These are phyloP conservation scores for Siphlonurus alternatus DNA, from an alignment of 2,888 invertebrate species.

Conservation along the genomic window DNA sequence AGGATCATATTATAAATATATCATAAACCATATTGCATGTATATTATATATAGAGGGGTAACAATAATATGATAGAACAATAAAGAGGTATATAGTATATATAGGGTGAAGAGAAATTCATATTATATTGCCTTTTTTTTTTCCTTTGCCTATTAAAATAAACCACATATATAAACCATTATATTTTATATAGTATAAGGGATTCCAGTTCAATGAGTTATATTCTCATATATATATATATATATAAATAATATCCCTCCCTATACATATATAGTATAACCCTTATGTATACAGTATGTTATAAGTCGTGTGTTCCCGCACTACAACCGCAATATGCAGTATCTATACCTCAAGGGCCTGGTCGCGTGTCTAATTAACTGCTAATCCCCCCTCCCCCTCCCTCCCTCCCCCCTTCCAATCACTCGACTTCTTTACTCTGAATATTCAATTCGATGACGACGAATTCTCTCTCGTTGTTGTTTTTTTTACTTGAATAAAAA, in stretches of 20 bases:
- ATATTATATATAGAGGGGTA: no score
- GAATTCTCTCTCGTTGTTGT: no score
- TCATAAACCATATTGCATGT: no score
- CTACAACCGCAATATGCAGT: not conserved
- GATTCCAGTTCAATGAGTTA: not conserved
- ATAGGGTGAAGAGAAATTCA: not conserved
- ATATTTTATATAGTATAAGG: not conserved
- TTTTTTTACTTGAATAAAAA: no score
- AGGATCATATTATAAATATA: no score
- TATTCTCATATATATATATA: no score
- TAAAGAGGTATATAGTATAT: not conserved
- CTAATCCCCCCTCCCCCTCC: not conserved
- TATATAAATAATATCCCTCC: not conserved
- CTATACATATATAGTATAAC: not conserved
- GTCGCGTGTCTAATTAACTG: constrained; percentile 1
- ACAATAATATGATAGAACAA: not conserved
- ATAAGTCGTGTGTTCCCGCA: not conserved
- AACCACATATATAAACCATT: not conserved
- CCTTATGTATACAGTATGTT: not conserved
- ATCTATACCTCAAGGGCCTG: not conserved
- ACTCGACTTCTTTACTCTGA: no score
- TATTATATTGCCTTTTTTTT: not conserved
- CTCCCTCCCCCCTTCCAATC: no score
- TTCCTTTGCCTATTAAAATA: not conserved
- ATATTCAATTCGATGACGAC: not conserved